Conservation (phyloP, 2,113 vertebrate species). For the Cinclus mexicanus region DNA sequence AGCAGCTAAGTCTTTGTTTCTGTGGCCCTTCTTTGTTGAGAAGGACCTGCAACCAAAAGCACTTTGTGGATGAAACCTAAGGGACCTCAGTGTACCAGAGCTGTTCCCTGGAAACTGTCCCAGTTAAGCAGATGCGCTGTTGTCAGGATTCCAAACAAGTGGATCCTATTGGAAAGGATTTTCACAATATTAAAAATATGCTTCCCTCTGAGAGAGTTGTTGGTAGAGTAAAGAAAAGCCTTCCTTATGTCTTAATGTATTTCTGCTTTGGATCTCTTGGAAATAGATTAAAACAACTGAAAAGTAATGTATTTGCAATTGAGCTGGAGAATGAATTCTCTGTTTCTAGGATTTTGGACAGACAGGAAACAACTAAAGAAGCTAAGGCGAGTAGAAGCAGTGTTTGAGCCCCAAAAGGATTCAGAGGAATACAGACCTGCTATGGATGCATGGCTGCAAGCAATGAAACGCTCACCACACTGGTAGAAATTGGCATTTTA, state of each 20-base stretch:
- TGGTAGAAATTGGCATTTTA: slow-evolving; percentile 82
- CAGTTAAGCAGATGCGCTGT: slow-evolving; percentile 34
- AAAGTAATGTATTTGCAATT: slow-evolving; percentile 16
- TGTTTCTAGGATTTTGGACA: slow-evolving; percentile 86
- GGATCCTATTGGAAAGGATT: slow-evolving; percentile 23
- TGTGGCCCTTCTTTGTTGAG: background rate
- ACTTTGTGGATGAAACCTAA: background rate
- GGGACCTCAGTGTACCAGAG: background rate
- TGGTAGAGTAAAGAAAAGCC: slow-evolving; percentile 54
- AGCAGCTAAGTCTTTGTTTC: background rate
- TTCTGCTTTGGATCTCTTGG: slow-evolving; percentile 16
- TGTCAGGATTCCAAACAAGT: slow-evolving; percentile 52
- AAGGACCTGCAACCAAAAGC: background rate
- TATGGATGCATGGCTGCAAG: slow-evolving; percentile 88
- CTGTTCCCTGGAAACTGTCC: background rate
- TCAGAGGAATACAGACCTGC: slow-evolving; percentile 71
- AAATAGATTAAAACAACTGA: slow-evolving; percentile 18
- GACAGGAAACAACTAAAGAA: slow-evolving; percentile 87
- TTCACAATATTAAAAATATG: slow-evolving; percentile 44
- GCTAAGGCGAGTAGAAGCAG: slow-evolving; percentile 75
- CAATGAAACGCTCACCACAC: slow-evolving; percentile 82
- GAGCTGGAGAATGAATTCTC: slow-evolving; percentile 27
- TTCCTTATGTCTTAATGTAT: slow-evolving; percentile 25
- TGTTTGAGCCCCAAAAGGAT: slow-evolving; percentile 81
- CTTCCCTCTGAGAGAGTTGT: slow-evolving; percentile 32